Base-by-base conservation (phyloP, 2,113 vertebrate genomes). In the Lutjanus erythropterus region DNA sequence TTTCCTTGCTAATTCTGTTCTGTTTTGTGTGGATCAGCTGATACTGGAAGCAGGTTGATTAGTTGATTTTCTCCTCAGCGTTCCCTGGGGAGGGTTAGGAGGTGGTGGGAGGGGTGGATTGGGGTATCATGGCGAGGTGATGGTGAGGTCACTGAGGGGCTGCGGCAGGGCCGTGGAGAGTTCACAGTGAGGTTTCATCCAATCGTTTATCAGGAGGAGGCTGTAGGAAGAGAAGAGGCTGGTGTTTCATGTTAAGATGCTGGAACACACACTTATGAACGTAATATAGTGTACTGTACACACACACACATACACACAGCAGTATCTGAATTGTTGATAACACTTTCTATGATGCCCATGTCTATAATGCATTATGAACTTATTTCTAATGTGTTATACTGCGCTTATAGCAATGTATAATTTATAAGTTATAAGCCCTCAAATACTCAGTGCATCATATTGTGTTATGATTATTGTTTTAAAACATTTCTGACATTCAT, bases 41-140 rank as follows among this genome's bases (percentile, higher is more conserved):
- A 59, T 29, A 50, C 44, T 47, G 39, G 44, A 35, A 46, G 39
- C 64, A 59, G 33, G 33, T 42, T 41, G 50, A 62, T 53, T 33
- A 27, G 50, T 9, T 46, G 9, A 11, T 6, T 42, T 50, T 29
- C 37, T 47, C n/a, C 66, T 61, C 25, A 9, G 53, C 14, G 1
- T 39, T 47, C 52, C 60, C 42, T 33, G 25, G 35, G 61, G 60
- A 41, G 41, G 50, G 37, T 11, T 47, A 9, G 27, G 29, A 55
- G 46, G 16, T 18, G 39, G 39, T 21, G 27, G 39, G 25, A 23
- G 68, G 46, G 60, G 35, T 41, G 50, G 44, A 29, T 12, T 14
- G 9, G 23, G 47, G 53, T 46, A 47, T 79, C 64, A 75, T 66
- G 53, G 44, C 9, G 71, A 39, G 76, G 60, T 82, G 69, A 62